These are phyloP conservation scores for Salminus brasiliensis DNA, from an alignment of 2,113 vertebrate species.

Conservation along the genomic window DNA sequence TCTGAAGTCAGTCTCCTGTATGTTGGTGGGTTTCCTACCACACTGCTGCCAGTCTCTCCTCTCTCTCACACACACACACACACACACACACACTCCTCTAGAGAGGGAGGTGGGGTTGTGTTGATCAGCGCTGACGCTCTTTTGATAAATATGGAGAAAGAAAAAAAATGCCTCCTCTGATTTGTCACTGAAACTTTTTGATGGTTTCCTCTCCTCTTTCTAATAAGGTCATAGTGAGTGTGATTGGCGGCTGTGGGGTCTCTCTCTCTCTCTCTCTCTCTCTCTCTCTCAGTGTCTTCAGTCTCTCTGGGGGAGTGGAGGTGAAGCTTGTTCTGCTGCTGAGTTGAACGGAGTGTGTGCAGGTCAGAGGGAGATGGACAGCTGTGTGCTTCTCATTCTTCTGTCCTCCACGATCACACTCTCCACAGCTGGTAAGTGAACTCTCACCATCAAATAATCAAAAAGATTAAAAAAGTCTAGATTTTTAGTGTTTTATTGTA, in stretches of 20 bases:
- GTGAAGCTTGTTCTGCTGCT: constrained; percentile 6
- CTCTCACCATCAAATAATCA: too few species aligned
- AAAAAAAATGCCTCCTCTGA: constrained; percentile 40
- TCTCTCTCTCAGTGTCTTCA: neutral
- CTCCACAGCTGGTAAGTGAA: neutral
- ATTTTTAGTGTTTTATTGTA: too few species aligned
- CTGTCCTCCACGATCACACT: neutral
- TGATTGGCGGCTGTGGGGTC: constrained; percentile 28
- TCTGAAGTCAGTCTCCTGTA: neutral
- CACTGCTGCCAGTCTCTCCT: too few species aligned
- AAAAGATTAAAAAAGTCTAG: too few species aligned
- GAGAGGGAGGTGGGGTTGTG: constrained; percentile 16
- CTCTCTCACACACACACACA: neutral
- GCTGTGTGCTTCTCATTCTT: neutral
- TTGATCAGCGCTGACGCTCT: too few species aligned
- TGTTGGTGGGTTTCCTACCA: too few species aligned
- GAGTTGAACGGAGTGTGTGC: constrained; percentile 7
- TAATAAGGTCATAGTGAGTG: constrained; percentile 31
- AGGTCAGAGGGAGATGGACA: neutral
- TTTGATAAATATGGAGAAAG: constrained; percentile 29
- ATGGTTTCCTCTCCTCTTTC: constrained; percentile 12
- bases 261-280: neutral
- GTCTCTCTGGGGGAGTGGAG: neutral
- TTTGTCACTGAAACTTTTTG: constrained; percentile 37
- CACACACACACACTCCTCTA: neutral